Evolutionary conservation across 2,888 invertebrate species (phyloP), one percentile per base, ranked within the genome.

Genomic region (Rhimphoctona megacephalus): DNA sequence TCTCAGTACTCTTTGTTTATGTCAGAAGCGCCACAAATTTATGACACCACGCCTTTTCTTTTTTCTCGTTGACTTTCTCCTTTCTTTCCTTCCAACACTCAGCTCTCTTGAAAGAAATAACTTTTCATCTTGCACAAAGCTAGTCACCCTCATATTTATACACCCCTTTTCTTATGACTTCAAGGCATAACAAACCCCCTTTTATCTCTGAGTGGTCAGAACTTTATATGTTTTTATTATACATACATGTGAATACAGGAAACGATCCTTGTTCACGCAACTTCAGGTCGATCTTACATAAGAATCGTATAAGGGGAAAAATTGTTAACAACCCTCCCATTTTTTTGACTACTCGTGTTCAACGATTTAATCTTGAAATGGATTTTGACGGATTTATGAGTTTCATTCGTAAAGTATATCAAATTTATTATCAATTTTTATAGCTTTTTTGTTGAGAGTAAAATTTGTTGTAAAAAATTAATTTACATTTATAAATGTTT

Each of bases 91-190:
- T 6, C 36, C 43, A n/a, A 30, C 70, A 43, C 77, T 61, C 72
- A 66, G 52, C 78, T 69, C 36, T 61, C 61, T 61, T 39, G 49
- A 43, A 70, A 80, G 86, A 90, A 91, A 92, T 91, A 92, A 92
- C 90, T 90, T 92, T 91, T 92, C 90, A 89, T 92, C 88, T 79
- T 85, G 70, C 86, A 79, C 66, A 80, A 19, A 52, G 86, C 52
- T 72, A 61, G 78, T 86, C 89, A 89, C 87, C 89, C 90, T 90
- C 86, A 88, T 90, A 90, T 90, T 91, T 90, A 89, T 89, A 89
- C 84, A 81, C 74, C 87, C 83, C 76, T 61, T 85, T 79, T 17
- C 30, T 54, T 76, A 66, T 54, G 70, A 72, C 33, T 61, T n/a
- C 6, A 39, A 49, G 57, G 36, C 78, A 73, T 52, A 52, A 43